Base-by-base conservation (phyloP, 2,888 invertebrate genomes). In the Drosophila vallismaia region DNA sequence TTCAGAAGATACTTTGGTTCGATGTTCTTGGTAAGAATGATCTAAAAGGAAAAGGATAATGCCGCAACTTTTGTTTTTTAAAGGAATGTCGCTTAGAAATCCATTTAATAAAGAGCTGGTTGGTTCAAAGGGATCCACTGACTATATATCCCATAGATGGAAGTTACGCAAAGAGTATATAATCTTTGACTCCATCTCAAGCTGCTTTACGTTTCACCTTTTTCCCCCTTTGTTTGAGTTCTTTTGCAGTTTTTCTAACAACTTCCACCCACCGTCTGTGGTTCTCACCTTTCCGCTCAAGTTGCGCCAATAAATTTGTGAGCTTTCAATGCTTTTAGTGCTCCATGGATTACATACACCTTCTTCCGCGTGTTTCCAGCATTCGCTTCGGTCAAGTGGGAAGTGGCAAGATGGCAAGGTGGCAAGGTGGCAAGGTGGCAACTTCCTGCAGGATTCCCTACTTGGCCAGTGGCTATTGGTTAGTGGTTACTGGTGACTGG, bases 301-400 rank as follows among this genome's bases (percentile, higher is more conserved):
- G 74, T 69, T 74, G 71, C 76, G 74, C 66, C 74, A 76, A 59
- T 14, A 40, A 57, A 64, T 64, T 52, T 40, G 31, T 19, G 40
- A 45, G 38, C 64, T 40, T 46, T 52, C 64, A 51, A 62, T 64
- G 64, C 62, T 46, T 62, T 64, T 64, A 64, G 57, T 62, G 57
- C 60, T 14, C 48, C n/a, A 56, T 57, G 60, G 60, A 60, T 60
- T 57, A 62, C 57, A 19, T n/a, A 19, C 57, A 57, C 60, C 48
- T 28, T 19, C 46, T 70, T 70, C 69, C 69, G 69, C 59, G 45
- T 59, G 14, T 50, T 58, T 50, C 54, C 53, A 26, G 40, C 33
- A 48, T 38, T 49, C 24, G 44, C 10, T 53, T 53, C 59, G 59
- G 69, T 28, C 50, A 67, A 49, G 55, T 64, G 66, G 66, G 66